Evolutionary conservation across 2,113 vertebrate species (phyloP), one percentile per base, ranked within the genome.

Genomic region (Boulengeromyrus knoepffleri): DNA sequence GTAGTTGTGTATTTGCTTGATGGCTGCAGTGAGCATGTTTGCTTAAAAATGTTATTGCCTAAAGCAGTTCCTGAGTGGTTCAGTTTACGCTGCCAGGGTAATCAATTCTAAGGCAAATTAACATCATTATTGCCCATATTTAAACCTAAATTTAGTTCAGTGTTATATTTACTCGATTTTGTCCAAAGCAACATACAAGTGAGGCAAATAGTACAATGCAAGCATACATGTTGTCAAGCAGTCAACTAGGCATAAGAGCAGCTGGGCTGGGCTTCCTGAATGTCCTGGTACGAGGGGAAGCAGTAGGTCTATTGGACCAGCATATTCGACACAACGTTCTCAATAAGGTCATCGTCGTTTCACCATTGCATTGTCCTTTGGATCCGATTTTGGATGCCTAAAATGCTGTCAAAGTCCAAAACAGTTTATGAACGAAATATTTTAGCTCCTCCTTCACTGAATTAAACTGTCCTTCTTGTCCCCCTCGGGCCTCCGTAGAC

Each of bases 401-500:
- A 80, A 80, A 42, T 42, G 15, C 70, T 1, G 42, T 39, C 70
- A 39, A 3, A 77, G 3, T 77, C 31, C 70, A 77, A 36, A 36
- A 17, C 70, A 17, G 70, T 77, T 70, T 31, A 15, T 74, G 66
- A 74, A 74, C 36, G 0, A 74, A 50, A n/a, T 49, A 27, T 46
- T 50, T 47, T 49, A 31, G 45, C 46, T 84, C 46, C 42, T 24
- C 47, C 45, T 50, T 52, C 27, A 21, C 85, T 36, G 10, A 86
- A 39, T 2, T 87, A 1, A 13, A 31, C 21, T 87, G 74, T 42
- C 88, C 36, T 17, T 17, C 66, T 15, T 53, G 49, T 91, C 74
- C 56, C 50, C 70, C 21, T 88, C 83, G 15, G 31, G 31, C 77
- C 7, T 52, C 93, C 50, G 53, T 96, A 99, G 98, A 99, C 94